phyloP scores from a whole-genome alignment of 2,113 vertebrate genomes.

The Crotalus viridis region DNA sequence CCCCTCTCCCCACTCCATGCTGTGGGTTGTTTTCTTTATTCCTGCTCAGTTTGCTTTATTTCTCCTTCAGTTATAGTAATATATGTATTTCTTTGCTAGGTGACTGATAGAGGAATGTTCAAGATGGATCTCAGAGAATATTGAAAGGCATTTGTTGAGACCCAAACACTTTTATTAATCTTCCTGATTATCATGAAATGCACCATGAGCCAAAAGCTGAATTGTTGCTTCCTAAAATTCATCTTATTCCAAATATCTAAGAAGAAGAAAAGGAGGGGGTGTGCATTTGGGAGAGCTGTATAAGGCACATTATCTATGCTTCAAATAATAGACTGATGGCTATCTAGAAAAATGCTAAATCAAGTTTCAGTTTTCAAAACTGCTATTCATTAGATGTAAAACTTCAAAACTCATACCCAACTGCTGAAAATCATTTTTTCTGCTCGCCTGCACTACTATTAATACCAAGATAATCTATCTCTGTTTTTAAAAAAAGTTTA shows the following conservation, averaged over 20 bases:
- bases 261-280: slow-evolving; percentile 1
- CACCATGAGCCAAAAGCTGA: slow-evolving; percentile 24
- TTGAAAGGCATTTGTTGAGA: slow-evolving; percentile 32
- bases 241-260: slow-evolving; percentile 39
- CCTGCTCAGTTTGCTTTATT: neutral
- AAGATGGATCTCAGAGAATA: slow-evolving; percentile 22
- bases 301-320: slow-evolving; percentile 35
- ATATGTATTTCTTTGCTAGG: neutral
- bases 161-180: slow-evolving; percentile 34
- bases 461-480: slow-evolving; percentile 38
- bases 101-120: slow-evolving; percentile 14
- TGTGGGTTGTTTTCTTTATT: slow-evolving; percentile 11
- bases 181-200: slow-evolving; percentile 31
- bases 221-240: slow-evolving; percentile 31
- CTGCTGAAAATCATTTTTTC: slow-evolving; percentile 49
- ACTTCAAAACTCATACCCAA: slow-evolving; percentile 44
- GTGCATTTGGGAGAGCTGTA: slow-evolving; percentile 38
- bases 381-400: slow-evolving; percentile 42
- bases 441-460: slow-evolving; percentile 42
- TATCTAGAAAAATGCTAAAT: slow-evolving; percentile 54
- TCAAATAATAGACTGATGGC: slow-evolving; percentile 58
- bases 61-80: slow-evolving; percentile 11
- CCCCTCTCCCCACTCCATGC: neutral
- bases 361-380: slow-evolving; percentile 56
- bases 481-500: slow-evolving; percentile 42